These are phyloP conservation scores for Pseudoips prasinana DNA, from an alignment of 2,888 invertebrate species.

Conservation along the genomic window DNA sequence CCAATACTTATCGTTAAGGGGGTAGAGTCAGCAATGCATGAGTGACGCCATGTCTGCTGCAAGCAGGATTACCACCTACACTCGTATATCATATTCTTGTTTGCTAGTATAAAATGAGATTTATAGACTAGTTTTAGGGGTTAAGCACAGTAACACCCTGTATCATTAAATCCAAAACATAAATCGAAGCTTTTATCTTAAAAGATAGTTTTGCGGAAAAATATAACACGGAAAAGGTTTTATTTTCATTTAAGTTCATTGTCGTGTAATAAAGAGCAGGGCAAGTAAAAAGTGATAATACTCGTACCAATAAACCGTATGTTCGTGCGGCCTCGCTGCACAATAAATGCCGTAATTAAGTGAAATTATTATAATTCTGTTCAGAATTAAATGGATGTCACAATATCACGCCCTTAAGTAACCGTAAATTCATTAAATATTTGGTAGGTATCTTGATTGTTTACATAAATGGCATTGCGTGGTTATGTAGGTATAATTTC, in stretches of 20 bases:
- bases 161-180: no score
- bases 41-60: no score
- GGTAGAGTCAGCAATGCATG: no score
- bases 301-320: conserved; percentile 55
- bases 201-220: conserved; percentile 40
- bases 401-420: conserved; percentile 65
- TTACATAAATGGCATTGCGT: conserved; percentile 38
- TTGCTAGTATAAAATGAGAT: no score
- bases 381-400: conserved; percentile 72
- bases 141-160: no score
- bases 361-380: conserved; percentile 78
- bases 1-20: no score
- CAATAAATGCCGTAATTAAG: conserved; percentile 78
- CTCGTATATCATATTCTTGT: no score
- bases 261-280: conserved; percentile 46
- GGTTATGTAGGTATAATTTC: conserved; percentile 28
- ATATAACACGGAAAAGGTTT: conserved; percentile 63
- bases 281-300: conserved; percentile 47
- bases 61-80: no score
- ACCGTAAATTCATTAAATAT: conserved; percentile 55
- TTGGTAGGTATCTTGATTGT: conserved; percentile 44
- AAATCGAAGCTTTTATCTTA: conserved; percentile 23
- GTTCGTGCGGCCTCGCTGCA: conserved; percentile 56
- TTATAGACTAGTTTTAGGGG: no score
- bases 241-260: conserved; percentile 64